These are phyloP conservation scores for Bungarus multicinctus DNA, from an alignment of 2,113 vertebrate genomes.

Conservation along the genomic window DNA sequence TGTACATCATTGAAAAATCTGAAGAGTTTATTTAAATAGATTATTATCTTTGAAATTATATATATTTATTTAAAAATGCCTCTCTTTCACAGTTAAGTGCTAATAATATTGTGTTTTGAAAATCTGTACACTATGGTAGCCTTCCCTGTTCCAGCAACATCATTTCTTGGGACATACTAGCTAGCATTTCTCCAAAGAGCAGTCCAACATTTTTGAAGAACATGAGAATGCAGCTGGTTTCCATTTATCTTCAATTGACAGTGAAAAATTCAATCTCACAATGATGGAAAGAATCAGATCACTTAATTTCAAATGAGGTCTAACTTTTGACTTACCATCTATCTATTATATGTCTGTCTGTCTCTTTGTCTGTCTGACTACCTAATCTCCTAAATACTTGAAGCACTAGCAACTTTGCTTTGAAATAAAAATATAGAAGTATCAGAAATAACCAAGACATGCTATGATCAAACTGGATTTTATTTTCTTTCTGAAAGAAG, in stretches of 20 bases:
- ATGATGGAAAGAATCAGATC: slow-evolving; percentile 12
- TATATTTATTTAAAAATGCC: not conserved
- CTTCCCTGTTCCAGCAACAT: not conserved
- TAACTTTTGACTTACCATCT: not conserved
- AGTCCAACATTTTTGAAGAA: not conserved
- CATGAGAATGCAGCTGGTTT: not conserved
- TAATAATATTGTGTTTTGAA: slow-evolving; percentile 5
- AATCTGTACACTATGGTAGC: not conserved
- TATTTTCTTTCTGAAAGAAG: not conserved
- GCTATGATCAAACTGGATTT: not conserved
- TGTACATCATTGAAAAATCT: not conserved
- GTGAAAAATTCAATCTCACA: slow-evolving; percentile 13
- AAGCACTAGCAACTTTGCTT: not conserved
- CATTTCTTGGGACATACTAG: not conserved
- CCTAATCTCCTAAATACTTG: not conserved
- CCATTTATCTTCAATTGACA: slow-evolving; percentile 18
- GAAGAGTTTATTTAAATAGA: not conserved
- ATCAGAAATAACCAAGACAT: not conserved
- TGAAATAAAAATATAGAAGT: not conserved
- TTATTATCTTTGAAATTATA: not conserved
- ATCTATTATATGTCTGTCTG: no score
- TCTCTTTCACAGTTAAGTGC: not conserved
- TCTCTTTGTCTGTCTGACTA: not conserved
- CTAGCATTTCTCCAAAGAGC: not conserved
- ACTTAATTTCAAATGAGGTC: slow-evolving; percentile 13